phyloP scores from a whole-genome alignment of 2,888 invertebrate species.

The Ametastegia equiseti region DNA sequence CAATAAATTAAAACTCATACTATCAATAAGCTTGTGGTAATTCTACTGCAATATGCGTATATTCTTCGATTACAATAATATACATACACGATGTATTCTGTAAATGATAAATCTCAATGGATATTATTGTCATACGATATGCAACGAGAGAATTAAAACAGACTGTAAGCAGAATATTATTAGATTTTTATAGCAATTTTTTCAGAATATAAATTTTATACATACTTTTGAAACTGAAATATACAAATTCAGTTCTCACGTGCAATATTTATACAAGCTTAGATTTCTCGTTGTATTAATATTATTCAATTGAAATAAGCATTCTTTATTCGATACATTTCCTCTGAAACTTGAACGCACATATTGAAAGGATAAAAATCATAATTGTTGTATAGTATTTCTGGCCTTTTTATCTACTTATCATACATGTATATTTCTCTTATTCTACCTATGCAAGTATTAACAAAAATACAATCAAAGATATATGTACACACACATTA shows the following conservation, averaged over 20 bases:
- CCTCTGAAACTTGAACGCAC: constrained; percentile 22
- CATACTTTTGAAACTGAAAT: neutral
- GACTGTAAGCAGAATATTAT: constrained; percentile 28
- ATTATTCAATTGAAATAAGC: neutral
- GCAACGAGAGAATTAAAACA: neutral
- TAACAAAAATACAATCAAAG: constrained; percentile 63
- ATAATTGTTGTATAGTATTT: constrained; percentile 45
- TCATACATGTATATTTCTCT: constrained; percentile 44
- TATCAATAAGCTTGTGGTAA: neutral
- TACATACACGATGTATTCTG: neutral
- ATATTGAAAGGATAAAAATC: constrained; percentile 14
- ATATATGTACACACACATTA: constrained; percentile 49
- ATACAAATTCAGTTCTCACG: neutral
- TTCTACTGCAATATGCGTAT: neutral
- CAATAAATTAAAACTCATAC: neutral
- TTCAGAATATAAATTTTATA: neutral
- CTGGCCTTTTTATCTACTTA: constrained; percentile 53
- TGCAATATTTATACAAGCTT: neutral
- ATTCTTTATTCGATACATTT: neutral
- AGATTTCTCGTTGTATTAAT: neutral
- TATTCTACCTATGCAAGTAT: constrained; percentile 52
- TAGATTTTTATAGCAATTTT: neutral
- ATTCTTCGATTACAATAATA: neutral
- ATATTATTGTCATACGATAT: too few relatives aligned
- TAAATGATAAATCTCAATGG: constrained; percentile 6